A percentile compares a stretch with the other conserved stretches of the same genome.
Evolutionary conservation across 1,140 invertebrate species (phyloP).

Genomic region (Teleopsis dalmanni): DNA sequence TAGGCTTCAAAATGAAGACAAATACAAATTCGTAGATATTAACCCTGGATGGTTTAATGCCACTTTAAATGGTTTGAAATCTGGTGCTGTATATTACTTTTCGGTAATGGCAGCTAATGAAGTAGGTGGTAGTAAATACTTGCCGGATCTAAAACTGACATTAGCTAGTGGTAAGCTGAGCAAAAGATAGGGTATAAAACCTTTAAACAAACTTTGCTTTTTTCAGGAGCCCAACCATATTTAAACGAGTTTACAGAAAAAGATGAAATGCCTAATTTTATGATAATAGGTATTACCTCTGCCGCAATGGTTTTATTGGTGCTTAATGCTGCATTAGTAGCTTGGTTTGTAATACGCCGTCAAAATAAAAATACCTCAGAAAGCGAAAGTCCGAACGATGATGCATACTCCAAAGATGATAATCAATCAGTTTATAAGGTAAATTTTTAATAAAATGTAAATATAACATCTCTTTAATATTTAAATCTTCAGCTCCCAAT

Average conservation of each 20-base stretch:
- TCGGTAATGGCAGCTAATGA: slow-evolving; percentile 80
- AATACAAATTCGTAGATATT: slow-evolving; percentile 70
- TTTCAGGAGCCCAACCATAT: slow-evolving; percentile 47
- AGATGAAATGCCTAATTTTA: slow-evolving; percentile 62
- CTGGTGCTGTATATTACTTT: slow-evolving; percentile 79
- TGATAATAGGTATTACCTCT: slow-evolving; percentile 73
- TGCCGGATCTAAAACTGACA: slow-evolving; percentile 69
- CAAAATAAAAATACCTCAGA: slow-evolving; percentile 54
- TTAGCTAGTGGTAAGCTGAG: slow-evolving; percentile 18
- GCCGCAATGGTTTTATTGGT: slow-evolving; percentile 68
- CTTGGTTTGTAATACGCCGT: slow-evolving; percentile 68
- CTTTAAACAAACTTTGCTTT: background rate
- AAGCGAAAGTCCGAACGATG: slow-evolving; percentile 59
- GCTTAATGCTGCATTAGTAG: slow-evolving; percentile 72
- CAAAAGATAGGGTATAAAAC: background rate
- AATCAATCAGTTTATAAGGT: slow-evolving; percentile 48
- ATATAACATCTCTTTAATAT: slow-evolving; percentile 1
- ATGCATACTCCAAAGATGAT: slow-evolving; percentile 76
- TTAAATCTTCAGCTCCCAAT: slow-evolving; percentile 35
- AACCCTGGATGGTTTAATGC: slow-evolving; percentile 61
- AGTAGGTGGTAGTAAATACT: slow-evolving; percentile 74
- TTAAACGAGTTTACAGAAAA: slow-evolving; percentile 59
- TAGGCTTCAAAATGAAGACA: slow-evolving; percentile 43
- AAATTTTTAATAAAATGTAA: slow-evolving; percentile 7
- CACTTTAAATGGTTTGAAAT: slow-evolving; percentile 61